phyloP scores from a whole-genome alignment of 2,888 invertebrate species.

The Lasiommata megera region DNA sequence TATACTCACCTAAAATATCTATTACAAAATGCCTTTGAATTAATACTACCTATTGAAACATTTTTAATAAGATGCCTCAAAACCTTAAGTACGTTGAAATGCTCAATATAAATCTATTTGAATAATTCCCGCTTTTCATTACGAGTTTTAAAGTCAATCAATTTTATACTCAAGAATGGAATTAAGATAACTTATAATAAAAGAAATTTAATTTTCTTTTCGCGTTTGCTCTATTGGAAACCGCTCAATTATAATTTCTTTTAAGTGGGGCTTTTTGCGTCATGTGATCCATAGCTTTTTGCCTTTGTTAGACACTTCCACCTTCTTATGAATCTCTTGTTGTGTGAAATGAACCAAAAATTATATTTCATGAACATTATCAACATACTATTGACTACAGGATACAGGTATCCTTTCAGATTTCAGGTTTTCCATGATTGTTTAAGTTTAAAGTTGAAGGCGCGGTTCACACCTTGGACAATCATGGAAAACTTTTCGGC shows the following conservation, averaged over 20 bases:
- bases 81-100: not conserved
- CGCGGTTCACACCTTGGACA: no score
- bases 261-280: not conserved
- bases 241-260: not conserved
- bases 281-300: no score
- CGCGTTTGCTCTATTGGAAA: not conserved
- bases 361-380: no score
- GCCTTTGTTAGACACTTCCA: no score
- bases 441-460: no score
- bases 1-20: no score
- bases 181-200: constrained; percentile 1
- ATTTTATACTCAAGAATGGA: not conserved
- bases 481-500: no score
- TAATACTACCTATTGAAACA: not conserved
- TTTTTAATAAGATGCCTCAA: not conserved
- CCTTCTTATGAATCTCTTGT: no score
- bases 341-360: no score
- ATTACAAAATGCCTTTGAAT: not conserved
- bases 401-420: no score
- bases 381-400: no score
- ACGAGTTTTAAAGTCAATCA: constrained; percentile 5
- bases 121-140: constrained; percentile 7
- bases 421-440: no score
- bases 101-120: not conserved
- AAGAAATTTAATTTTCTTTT: not conserved